Evolutionary conservation across 2,113 vertebrate species (phyloP), one percentile per base, ranked within the genome.

Genomic region (Procavia capensis): DNA sequence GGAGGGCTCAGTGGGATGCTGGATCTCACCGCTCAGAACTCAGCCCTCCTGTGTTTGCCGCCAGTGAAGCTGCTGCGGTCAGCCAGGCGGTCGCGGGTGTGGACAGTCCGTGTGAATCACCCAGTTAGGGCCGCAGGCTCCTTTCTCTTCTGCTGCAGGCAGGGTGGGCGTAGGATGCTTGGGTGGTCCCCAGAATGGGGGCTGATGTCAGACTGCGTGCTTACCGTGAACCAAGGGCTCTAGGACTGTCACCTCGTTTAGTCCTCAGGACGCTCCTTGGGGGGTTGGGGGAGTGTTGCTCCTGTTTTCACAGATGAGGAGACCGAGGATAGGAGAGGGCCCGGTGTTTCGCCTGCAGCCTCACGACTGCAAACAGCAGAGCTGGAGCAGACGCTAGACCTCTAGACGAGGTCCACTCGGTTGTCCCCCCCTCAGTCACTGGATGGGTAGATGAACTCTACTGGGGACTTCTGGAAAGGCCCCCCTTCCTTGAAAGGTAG

Each of bases 121-220:
- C 50, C 41, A n/a, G 27, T 70, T 54, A 72, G 54, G 50, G n/a
- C 63, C 66, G 19, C 45, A 43, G 36, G 27, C 10, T 85, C 39
- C 61, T 50, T 25, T 29, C 22, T 36, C 22, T 9, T 31, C 57
- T 19, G 11, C 9, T 39, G 45, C 45, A 39, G 45, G 17, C 10
- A 27, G 64, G 31, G 22, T 47, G 31, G 6, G 24, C 27, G 63
- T 31, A 79, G 45, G 22, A 57, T 41, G 47, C 85, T 74, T 78
- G 91, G 31, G 2, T 88, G 22, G 66, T 13, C n/a, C 25, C 54
- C 6, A 61, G 10, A 70, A 16, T 0, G 31, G 1, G 64, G 43
- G 74, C 74, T 8, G 0, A n/a, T 9, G 0, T n/a, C 8, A 6
- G 74, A 5, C 11, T 0, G 24, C 9, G 1, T 19, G 64, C 47